Conservation (phyloP, 2,797 vertebrate species). For the Onychomys leucogaster region DNA sequence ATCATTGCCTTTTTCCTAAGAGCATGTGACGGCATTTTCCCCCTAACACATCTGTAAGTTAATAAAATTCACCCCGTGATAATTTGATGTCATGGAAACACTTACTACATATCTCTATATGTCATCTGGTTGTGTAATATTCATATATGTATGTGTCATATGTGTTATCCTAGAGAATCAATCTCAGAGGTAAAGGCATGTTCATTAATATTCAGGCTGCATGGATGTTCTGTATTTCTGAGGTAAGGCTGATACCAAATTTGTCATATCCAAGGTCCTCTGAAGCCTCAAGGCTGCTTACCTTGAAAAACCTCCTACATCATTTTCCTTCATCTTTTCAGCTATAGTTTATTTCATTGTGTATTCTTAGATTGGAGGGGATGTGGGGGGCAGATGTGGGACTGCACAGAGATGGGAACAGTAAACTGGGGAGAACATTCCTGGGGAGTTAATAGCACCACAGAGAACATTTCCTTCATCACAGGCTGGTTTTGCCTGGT, state of each 20-base stretch:
- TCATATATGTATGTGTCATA: neutral
- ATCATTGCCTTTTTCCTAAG: neutral
- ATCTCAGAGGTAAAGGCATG: neutral
- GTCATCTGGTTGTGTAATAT: neutral
- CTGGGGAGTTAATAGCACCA: neutral
- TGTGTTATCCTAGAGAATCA: neutral
- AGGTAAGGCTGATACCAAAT: neutral
- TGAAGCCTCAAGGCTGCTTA: neutral
- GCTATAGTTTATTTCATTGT: neutral
- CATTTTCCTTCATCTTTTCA: neutral
- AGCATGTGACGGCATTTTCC: neutral
- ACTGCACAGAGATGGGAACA: neutral
- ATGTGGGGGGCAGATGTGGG: neutral
- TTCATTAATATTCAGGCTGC: neutral
- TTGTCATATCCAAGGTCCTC: neutral
- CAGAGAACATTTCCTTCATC: conserved; percentile 2
- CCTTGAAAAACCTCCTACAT: neutral
- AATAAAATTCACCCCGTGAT: neutral
- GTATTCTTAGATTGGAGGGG: neutral
- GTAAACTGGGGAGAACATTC: neutral
- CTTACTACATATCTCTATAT: neutral
- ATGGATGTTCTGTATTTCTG: neutral
- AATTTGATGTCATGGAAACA: neutral
- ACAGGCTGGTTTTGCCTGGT: neutral
- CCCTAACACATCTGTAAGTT: neutral